Evolutionary conservation across 2,888 invertebrate genomes (phyloP).

Genomic region (Nomada lathburiana): DNA sequence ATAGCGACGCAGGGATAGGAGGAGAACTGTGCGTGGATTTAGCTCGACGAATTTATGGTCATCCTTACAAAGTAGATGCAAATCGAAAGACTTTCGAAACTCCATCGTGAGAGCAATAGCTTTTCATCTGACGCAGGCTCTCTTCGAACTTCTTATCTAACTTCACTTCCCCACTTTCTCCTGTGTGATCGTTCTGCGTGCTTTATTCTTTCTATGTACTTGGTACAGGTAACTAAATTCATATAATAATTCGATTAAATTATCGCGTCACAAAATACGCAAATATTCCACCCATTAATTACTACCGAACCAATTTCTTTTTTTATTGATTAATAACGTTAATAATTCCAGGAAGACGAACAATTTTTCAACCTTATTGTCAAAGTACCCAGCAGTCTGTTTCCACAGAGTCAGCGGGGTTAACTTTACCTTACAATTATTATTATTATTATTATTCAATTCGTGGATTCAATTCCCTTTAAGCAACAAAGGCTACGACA

Average conservation of each 20-base stretch:
- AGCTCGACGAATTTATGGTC: constrained; percentile 79
- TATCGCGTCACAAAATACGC: too few relatives aligned
- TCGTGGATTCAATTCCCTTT: too few relatives aligned
- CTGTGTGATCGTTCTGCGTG: constrained; percentile 11
- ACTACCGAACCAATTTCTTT: too few relatives aligned
- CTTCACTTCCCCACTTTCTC: not conserved
- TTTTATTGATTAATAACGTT: too few relatives aligned
- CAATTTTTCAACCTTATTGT: too few relatives aligned
- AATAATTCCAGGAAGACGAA: too few relatives aligned
- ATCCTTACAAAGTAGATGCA: constrained; percentile 73
- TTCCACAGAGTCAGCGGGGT: too few relatives aligned
- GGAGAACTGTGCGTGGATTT: constrained; percentile 46
- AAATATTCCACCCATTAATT: too few relatives aligned
- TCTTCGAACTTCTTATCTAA: constrained; percentile 44
- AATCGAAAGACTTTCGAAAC: constrained; percentile 69
- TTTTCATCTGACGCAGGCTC: constrained; percentile 42
- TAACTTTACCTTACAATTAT: too few relatives aligned
- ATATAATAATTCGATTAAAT: not conserved
- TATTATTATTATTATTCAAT: too few relatives aligned
- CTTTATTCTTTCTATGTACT: not conserved
- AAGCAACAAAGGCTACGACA: too few relatives aligned
- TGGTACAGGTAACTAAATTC: not conserved
- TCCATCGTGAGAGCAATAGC: constrained; percentile 46
- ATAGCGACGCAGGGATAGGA: constrained; percentile 55
- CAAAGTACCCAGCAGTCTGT: too few relatives aligned